Evolutionary conservation across 2,797 vertebrate genomes (phyloP).

Genomic region (Aselliscus stoliczkanus): DNA sequence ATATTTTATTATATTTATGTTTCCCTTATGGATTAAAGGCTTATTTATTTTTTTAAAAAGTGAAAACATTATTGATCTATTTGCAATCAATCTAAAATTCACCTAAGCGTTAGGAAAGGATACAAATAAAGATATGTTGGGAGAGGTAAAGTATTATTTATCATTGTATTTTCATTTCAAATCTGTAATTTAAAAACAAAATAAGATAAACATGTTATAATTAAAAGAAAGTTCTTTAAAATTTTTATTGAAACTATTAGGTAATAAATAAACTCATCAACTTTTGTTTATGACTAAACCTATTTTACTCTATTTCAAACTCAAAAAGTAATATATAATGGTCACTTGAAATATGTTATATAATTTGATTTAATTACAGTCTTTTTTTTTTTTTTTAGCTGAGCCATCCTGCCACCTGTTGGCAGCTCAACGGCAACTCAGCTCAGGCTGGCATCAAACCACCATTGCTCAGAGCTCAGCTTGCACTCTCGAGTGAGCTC

Average conservation of each 20-base stretch:
- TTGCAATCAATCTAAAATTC: neutral
- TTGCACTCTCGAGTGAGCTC: too few species aligned
- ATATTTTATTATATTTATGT: neutral
- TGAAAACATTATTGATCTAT: neutral
- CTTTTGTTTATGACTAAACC: conserved; percentile 42
- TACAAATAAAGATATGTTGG: neutral
- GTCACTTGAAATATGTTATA: neutral
- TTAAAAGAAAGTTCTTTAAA: neutral
- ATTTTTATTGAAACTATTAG: neutral
- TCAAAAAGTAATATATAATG: conserved; percentile 46
- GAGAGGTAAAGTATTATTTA: neutral
- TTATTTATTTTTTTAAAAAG: neutral
- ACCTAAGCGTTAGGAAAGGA: neutral
- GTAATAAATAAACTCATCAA: neutral
- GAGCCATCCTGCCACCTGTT: too few species aligned
- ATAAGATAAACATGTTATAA: neutral
- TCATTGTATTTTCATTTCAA: neutral
- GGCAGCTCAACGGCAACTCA: too few species aligned
- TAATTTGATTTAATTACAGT: conserved; percentile 66
- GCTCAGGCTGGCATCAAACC: too few species aligned
- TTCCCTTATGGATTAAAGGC: neutral
- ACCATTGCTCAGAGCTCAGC: too few species aligned
- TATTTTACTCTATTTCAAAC: conserved; percentile 49
- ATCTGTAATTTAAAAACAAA: neutral
- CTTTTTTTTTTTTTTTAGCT: too few species aligned